These are phyloP conservation scores for Apodemia duryi DNA, from an alignment of 2,888 invertebrate species.

Conservation along the genomic window DNA sequence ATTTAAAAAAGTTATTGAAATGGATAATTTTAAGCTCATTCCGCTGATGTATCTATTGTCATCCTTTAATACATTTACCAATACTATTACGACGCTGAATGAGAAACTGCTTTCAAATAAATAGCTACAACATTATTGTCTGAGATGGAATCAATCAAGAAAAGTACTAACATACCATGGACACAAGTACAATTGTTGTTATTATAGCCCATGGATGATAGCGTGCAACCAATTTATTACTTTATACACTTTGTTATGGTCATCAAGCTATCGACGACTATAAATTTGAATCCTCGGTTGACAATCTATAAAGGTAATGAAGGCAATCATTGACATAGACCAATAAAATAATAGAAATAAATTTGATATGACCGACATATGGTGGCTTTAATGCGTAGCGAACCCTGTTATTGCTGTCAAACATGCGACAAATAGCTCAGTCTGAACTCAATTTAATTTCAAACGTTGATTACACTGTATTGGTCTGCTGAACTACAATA, in stretches of 20 bases:
- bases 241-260: slow-evolving; percentile 70
- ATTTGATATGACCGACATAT: slow-evolving; percentile 80
- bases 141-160: slow-evolving; percentile 24
- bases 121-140: slow-evolving; percentile 21
- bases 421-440: slow-evolving; percentile 77
- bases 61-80: slow-evolving; percentile 58
- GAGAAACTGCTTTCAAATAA: slow-evolving; percentile 25
- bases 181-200: slow-evolving; percentile 32
- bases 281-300: slow-evolving; percentile 75
- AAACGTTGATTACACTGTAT: slow-evolving; percentile 75
- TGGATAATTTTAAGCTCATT: slow-evolving; percentile 77
- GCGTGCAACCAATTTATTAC: slow-evolving; percentile 66
- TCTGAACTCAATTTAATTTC: slow-evolving; percentile 66
- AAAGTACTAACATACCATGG: slow-evolving; percentile 22
- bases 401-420: slow-evolving; percentile 79
- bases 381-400: slow-evolving; percentile 70
- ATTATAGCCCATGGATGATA: slow-evolving; percentile 40
- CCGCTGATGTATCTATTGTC: slow-evolving; percentile 67
- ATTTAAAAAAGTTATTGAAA: slow-evolving; percentile 80
- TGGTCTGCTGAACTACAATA: slow-evolving; percentile 71
- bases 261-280: slow-evolving; percentile 69
- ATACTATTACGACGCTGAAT: slow-evolving; percentile 34
- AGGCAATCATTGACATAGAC: slow-evolving; percentile 66
- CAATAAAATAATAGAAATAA: slow-evolving; percentile 79
- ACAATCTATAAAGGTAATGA: slow-evolving; percentile 78